Evolutionary conservation across 2,113 vertebrate species (phyloP).

Genomic region (Gracilinanus agilis): DNA sequence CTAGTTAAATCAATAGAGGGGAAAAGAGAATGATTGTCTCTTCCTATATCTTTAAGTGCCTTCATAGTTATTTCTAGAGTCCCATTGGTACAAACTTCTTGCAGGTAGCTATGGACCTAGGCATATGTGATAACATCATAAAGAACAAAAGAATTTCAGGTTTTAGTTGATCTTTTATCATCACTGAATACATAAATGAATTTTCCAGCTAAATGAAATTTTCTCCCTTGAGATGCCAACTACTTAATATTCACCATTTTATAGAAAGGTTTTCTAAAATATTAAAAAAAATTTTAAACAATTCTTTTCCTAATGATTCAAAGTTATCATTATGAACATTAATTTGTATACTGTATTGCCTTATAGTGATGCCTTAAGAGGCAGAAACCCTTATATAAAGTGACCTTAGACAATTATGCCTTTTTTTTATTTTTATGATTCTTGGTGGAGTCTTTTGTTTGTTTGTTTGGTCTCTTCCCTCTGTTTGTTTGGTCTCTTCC

Average conservation of each 20-base stretch:
- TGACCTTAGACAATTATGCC: not conserved
- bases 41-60: not conserved
- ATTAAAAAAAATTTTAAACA: constrained; percentile 44
- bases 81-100: not conserved
- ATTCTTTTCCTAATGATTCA: constrained; percentile 44
- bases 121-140: not conserved
- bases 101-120: not conserved
- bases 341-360: not conserved
- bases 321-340: not conserved
- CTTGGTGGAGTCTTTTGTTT: not conserved
- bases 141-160: not conserved
- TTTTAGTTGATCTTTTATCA: not conserved
- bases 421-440: not conserved
- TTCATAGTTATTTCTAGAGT: not conserved
- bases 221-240: not conserved
- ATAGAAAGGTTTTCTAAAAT: constrained; percentile 39
- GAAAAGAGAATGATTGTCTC: not conserved
- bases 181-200: not conserved
- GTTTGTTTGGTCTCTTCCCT: not conserved
- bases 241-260: constrained; percentile 51
- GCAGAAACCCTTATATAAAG: not conserved
- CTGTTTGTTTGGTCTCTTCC: not conserved
- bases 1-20: not conserved
- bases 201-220: not conserved
- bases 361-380: not conserved